phyloP scores from a whole-genome alignment of 1,140 invertebrate species.

The Plutomurus gul region DNA sequence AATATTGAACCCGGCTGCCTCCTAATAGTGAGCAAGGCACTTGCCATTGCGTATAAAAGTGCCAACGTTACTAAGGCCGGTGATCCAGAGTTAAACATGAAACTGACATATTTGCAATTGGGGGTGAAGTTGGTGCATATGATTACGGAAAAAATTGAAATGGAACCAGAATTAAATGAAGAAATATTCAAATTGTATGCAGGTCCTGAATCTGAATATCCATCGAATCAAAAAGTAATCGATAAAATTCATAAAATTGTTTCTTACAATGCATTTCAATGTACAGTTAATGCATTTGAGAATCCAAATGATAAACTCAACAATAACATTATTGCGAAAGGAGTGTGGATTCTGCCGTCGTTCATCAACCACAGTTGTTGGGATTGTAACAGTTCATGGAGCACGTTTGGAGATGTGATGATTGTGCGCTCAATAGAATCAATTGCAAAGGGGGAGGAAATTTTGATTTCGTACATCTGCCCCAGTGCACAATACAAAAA shows the following conservation, averaged over 20 bases:
- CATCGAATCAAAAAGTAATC: neutral
- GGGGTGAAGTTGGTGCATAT: neutral
- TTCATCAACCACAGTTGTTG: constrained; percentile 33
- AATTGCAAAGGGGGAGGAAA: constrained; percentile 9
- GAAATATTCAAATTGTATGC: neutral
- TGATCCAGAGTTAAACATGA: no score
- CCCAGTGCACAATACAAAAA: neutral
- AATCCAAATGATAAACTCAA: no score
- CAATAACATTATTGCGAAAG: no score
- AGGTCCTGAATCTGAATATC: neutral
- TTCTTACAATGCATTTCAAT: no score
- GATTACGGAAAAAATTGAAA: neutral
- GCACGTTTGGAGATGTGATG: neutral
- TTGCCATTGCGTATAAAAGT: neutral
- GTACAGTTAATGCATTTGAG: no score
- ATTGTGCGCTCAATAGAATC: neutral
- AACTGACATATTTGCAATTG: no score
- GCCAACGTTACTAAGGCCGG: no score
- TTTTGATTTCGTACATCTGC: neutral
- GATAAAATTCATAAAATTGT: no score
- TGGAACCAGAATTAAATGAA: neutral
- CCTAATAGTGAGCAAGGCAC: neutral
- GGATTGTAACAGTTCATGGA: neutral
- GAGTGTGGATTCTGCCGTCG: constrained; percentile 29
- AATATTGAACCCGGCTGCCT: neutral